Evolutionary conservation across 2,113 vertebrate genomes (phyloP).

Genomic region (Poecile atricapillus): DNA sequence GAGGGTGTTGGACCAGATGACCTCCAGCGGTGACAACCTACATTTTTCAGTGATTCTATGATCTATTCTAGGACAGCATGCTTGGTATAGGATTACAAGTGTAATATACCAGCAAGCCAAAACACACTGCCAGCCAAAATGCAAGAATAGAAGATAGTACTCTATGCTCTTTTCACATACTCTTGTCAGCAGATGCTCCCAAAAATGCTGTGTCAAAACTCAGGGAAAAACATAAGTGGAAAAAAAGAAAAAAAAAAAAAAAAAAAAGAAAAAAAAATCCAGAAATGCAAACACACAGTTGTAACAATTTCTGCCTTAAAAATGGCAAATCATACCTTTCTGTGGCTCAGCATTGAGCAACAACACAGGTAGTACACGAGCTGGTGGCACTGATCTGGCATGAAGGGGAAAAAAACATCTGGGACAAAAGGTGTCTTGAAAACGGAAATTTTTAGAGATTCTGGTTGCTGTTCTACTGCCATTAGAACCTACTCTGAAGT

Average conservation of each 20-base stretch:
- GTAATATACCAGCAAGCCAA: constrained; percentile 7
- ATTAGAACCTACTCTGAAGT: background rate
- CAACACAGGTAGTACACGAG: background rate
- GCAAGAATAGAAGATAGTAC: constrained; percentile 9
- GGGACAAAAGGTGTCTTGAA: background rate
- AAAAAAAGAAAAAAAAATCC: background rate
- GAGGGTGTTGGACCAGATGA: background rate
- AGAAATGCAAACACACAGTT: background rate
- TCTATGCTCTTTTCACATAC: background rate
- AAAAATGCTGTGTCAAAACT: background rate
- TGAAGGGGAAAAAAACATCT: background rate
- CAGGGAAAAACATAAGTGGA: background rate
- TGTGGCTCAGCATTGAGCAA: background rate
- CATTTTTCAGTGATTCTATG: constrained; percentile 21
- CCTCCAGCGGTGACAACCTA: background rate
- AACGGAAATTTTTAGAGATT: background rate
- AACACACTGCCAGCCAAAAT: background rate
- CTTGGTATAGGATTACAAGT: constrained; percentile 1
- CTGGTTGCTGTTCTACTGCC: background rate
- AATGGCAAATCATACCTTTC: background rate
- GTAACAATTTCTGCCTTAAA: background rate
- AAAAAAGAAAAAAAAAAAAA: no score
- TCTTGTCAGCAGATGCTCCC: background rate
- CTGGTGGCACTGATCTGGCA: background rate
- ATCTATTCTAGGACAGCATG: constrained; percentile 44